Conservation (phyloP, 2,113 vertebrate genomes). For the Amphilophus citrinellus region DNA sequence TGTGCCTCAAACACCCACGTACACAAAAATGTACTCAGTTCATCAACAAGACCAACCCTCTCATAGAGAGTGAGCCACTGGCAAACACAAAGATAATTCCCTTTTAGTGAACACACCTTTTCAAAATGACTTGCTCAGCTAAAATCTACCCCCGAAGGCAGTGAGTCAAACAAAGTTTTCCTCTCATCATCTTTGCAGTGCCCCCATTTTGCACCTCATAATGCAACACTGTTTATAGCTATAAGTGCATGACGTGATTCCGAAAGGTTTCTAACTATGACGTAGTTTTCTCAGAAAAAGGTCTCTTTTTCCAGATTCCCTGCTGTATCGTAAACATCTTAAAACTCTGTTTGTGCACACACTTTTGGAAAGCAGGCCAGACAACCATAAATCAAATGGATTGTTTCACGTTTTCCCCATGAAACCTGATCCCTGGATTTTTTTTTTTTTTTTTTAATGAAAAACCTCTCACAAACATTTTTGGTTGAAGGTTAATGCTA, state of each 20-base stretch:
- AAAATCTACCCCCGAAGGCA: neutral
- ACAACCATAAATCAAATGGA: neutral
- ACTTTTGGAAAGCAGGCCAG: neutral
- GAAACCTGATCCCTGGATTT: neutral
- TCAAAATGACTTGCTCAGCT: neutral
- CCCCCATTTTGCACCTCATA: neutral
- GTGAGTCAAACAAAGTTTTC: neutral
- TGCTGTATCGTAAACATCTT: neutral
- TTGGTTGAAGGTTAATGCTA: neutral
- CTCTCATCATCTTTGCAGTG: neutral
- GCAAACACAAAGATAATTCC: slow-evolving; percentile 1
- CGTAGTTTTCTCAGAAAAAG: neutral
- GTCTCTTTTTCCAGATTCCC: neutral
- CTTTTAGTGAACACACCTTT: neutral
- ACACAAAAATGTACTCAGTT: neutral
- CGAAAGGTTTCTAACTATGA: neutral
- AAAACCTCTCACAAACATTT: neutral
- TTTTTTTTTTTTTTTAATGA: too few relatives aligned
- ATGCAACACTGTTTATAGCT: neutral
- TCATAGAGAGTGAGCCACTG: neutral
- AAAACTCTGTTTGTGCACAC: neutral
- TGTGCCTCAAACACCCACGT: neutral
- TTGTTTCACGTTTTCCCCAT: neutral
- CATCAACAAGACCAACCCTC: neutral
- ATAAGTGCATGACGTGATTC: neutral